Conservation (phyloP, 2,888 invertebrate species). For the Nymphalis polychloros region DNA sequence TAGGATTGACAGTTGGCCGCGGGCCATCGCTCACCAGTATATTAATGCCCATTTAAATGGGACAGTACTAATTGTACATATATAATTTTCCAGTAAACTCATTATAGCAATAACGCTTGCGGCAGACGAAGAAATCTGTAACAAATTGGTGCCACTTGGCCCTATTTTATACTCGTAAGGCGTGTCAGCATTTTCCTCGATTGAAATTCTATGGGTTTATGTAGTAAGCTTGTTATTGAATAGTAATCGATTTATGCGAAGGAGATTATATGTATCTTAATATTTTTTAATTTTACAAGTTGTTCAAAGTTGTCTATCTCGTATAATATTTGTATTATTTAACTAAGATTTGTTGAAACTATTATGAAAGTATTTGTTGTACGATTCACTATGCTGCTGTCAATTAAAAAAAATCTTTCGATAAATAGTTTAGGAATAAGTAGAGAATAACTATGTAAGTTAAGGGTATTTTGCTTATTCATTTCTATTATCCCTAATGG, state of each 20-base stretch:
- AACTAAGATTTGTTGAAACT: too few relatives aligned
- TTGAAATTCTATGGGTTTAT: conserved; percentile 4
- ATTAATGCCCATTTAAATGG: conserved; percentile 66
- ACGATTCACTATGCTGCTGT: too few relatives aligned
- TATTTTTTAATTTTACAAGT: too few relatives aligned
- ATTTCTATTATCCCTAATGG: too few relatives aligned
- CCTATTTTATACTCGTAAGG: conserved; percentile 5
- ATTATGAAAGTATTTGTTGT: too few relatives aligned
- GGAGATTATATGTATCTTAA: not conserved
- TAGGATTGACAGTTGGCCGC: conserved; percentile 59
- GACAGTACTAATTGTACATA: conserved; percentile 69
- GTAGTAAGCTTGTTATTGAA: not conserved
- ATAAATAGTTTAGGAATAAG: too few relatives aligned
- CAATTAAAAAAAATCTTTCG: too few relatives aligned
- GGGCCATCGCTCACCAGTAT: conserved; percentile 66
- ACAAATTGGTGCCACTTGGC: conserved; percentile 29
- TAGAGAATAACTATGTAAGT: too few relatives aligned
- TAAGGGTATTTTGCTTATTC: too few relatives aligned
- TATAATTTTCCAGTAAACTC: conserved; percentile 71
- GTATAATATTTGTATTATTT: too few relatives aligned
- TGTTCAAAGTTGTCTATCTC: too few relatives aligned
- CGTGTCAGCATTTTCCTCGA: conserved; percentile 5
- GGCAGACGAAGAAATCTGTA: conserved; percentile 57
- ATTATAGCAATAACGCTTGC: conserved; percentile 56
- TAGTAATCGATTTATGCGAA: not conserved